These are phyloP conservation scores for Numida meleagris DNA, from an alignment of 2,113 vertebrate species.

Conservation along the genomic window DNA sequence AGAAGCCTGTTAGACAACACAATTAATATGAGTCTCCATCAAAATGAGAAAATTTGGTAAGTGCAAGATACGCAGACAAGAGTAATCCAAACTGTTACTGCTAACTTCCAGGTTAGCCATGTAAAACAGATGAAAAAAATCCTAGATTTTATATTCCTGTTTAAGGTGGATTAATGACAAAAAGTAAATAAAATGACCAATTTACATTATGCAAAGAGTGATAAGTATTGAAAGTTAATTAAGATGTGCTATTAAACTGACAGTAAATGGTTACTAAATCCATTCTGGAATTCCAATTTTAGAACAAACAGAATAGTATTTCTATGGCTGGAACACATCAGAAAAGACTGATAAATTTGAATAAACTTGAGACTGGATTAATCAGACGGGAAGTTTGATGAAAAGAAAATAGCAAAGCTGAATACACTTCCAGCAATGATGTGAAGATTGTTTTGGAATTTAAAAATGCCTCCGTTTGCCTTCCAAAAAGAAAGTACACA, in stretches of 20 bases:
- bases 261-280: not conserved
- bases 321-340: not conserved
- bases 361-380: not conserved
- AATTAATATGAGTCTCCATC: not conserved
- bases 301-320: not conserved
- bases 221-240: not conserved
- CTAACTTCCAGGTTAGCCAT: not conserved
- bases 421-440: not conserved
- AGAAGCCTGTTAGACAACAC: not conserved
- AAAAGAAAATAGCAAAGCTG: not conserved
- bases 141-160: not conserved
- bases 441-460: not conserved
- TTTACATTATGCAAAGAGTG: not conserved
- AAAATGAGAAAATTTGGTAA: not conserved
- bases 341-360: not conserved
- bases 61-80: not conserved
- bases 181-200: not conserved
- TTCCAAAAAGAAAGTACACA: accelerated
- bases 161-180: not conserved
- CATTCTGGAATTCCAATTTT: not conserved
- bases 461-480: not conserved
- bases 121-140: not conserved
- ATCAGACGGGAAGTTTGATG: not conserved
- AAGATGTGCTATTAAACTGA: not conserved
- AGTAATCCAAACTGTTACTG: not conserved